Evolutionary conservation across 2,888 invertebrate species (phyloP).

Genomic region (Pollenia griseotomentosa): DNA sequence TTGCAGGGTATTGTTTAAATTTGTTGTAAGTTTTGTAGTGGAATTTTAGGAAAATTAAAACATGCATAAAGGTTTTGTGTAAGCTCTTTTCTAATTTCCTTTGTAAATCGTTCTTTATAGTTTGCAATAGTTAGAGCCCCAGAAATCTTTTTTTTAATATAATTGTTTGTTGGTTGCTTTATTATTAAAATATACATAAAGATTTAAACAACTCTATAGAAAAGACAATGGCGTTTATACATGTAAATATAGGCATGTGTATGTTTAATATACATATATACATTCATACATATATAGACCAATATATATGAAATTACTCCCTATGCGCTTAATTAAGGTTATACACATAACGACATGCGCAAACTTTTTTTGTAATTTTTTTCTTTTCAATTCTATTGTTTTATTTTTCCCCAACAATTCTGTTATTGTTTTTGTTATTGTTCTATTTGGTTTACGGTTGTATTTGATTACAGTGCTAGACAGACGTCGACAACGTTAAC

Average conservation of each 20-base stretch:
- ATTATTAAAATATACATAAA: conserved; percentile 9
- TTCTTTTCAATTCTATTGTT: neutral
- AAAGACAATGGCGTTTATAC: neutral
- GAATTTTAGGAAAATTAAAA: conserved; percentile 25
- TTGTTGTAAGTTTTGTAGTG: neutral
- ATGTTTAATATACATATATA: neutral
- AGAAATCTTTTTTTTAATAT: conserved; percentile 56
- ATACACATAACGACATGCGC: conserved; percentile 74
- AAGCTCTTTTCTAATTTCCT: conserved; percentile 28
- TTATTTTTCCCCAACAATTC: conserved; percentile 27
- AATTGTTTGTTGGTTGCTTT: conserved; percentile 30
- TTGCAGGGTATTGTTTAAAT: neutral
- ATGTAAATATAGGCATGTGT: no score
- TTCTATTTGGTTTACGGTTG: conserved; percentile 53
- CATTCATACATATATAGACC: neutral
- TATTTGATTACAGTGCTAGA: conserved; percentile 71
- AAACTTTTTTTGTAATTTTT: conserved; percentile 61
- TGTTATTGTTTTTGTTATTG: conserved; percentile 29
- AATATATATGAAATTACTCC: conserved; percentile 69
- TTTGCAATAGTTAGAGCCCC: conserved; percentile 37
- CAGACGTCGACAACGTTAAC: conserved; percentile 59
- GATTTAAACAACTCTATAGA: no score
- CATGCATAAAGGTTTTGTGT: conserved; percentile 57
- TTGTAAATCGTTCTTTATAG: conserved; percentile 5
- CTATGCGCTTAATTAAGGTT: conserved; percentile 81